Conservation (phyloP, 2,113 vertebrate genomes). For the Murina feae region DNA sequence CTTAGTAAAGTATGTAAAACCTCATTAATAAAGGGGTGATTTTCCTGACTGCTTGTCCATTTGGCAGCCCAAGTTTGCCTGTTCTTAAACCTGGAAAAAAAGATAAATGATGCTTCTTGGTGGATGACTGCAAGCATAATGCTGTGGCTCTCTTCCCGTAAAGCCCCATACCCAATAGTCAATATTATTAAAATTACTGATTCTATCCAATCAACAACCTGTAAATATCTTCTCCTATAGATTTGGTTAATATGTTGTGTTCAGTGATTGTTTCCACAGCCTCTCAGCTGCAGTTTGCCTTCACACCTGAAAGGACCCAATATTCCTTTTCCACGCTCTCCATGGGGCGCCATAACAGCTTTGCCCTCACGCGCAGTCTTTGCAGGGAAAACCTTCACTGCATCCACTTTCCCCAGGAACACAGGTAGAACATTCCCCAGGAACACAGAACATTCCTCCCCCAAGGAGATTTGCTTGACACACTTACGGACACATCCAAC, state of each 20-base stretch:
- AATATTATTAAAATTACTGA: neutral
- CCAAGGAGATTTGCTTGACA: neutral
- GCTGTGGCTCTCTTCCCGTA: neutral
- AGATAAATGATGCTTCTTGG: neutral
- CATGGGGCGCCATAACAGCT: neutral
- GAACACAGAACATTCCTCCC: neutral
- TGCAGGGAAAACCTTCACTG: neutral
- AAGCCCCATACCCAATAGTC: neutral
- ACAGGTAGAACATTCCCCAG: neutral
- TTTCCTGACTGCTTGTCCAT: neutral
- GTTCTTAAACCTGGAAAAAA: neutral
- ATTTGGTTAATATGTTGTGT: neutral
- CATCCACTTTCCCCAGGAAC: neutral
- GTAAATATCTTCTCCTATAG: neutral
- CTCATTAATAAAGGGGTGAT: neutral
- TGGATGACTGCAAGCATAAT: neutral
- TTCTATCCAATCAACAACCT: neutral
- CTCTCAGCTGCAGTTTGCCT: neutral
- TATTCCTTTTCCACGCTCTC: neutral
- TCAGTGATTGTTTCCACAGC: neutral
- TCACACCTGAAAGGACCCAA: neutral
- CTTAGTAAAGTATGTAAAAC: neutral
- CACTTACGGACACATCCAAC: neutral
- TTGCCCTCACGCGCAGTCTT: too few species aligned
- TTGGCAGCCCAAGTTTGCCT: neutral